Base-by-base conservation (phyloP, 1,140 invertebrate genomes). In the Himalopsyche phryganea region DNA sequence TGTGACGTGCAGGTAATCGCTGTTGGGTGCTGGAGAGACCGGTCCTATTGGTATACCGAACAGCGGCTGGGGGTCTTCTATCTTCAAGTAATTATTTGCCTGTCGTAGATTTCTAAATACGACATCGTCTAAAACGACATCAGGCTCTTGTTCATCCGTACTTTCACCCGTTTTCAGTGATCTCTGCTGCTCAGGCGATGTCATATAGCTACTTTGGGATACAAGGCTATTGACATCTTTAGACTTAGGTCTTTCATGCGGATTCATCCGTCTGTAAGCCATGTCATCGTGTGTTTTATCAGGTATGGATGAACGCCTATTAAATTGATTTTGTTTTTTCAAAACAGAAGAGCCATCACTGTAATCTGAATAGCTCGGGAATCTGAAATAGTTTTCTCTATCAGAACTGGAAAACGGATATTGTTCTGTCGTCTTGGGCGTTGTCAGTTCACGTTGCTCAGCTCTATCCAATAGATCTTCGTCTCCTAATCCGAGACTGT, bases 31-130 rank as follows among this genome's bases (percentile, higher is more conserved):
- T 6, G 85, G 80, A 0, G 88, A 81, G 4, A 92, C 82, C 6
- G 90, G 91, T 4, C 88, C 88, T 7, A 94, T 66, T 0, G 92
- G 91, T 66, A 95, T 94, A 11, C 92, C 92, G 71, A 95, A 94
- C 0, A 89, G 90, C 18, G 90, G 91, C 68, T 94, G 91, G 6
- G 88, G 89, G 52, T 93, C 90, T 0, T 81, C 64, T 1, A 89
- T 80, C 67, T 85, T 88, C 18, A 86, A 73, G 11, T 81, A 82
- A 68, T 83, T 85, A 65, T 90, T 91, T 1, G 86, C 85, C 67
- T 88, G 83, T 66, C 85, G 85, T 48, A 91, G 83, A 63, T 85
- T 91, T 60, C 91, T 79, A 69, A 87, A 92, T 3, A 89, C 85
- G 0, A 94, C 84, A 72, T 95, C 92, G 69, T 95, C 92, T 9